A percentile compares a stretch with the other conserved stretches of the same genome.
These are phyloP conservation scores for Gymnarchus niloticus DNA, from an alignment of 2,113 vertebrate genomes.

Conservation along the genomic window DNA sequence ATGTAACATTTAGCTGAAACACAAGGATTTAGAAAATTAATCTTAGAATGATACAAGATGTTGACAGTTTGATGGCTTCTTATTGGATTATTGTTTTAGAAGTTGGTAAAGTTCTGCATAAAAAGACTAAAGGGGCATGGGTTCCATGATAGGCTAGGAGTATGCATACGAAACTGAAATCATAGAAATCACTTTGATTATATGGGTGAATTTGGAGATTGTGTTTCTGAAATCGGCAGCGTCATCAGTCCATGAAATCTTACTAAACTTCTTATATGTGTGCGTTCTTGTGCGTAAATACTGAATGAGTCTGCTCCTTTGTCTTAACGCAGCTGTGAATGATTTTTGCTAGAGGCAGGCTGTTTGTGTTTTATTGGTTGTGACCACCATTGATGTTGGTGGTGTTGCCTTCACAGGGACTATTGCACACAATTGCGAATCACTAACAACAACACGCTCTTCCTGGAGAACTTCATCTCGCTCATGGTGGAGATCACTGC, in stretches of 20 bases:
- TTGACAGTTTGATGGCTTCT: not conserved
- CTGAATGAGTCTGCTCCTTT: not conserved
- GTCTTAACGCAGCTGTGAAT: not conserved
- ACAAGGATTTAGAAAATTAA: not conserved
- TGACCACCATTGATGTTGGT: not conserved
- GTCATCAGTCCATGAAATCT: not conserved
- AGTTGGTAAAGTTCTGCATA: not conserved
- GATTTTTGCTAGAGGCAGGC: not conserved
- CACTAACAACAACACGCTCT: slow-evolving; percentile 97
- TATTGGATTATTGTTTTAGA: not conserved
- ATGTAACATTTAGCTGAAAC: not conserved
- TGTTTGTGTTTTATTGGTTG: not conserved
- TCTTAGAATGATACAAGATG: not conserved
- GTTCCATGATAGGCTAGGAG: not conserved
- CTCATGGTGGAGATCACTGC: slow-evolving; percentile 95
- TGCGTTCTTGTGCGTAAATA: not conserved
- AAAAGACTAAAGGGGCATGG: not conserved
- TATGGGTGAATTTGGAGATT: not conserved
- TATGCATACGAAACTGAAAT: not conserved
- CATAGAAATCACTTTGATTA: not conserved
- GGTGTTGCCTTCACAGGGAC: slow-evolving; percentile 65
- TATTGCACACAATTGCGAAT: slow-evolving; percentile 93
- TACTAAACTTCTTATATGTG: not conserved
- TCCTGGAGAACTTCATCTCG: slow-evolving; percentile 93
- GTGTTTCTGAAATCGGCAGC: not conserved